phyloP scores from a whole-genome alignment of 2,113 vertebrate species.

The Shinisaurus crocodilurus region DNA sequence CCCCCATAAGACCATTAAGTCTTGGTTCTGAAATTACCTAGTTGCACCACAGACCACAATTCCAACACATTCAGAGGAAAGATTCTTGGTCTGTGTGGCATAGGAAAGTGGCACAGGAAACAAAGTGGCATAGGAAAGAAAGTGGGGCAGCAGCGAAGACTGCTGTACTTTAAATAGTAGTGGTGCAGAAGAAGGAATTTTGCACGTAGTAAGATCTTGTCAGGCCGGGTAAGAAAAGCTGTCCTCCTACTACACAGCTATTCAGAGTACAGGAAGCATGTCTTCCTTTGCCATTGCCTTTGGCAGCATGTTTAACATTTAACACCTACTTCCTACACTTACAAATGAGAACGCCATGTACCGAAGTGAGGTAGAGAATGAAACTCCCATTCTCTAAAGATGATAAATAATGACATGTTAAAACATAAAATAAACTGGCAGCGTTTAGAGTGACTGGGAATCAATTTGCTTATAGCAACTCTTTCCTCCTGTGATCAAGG shows the following conservation, averaged over 20 bases:
- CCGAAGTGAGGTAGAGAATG: conserved; percentile 9
- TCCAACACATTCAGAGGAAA: neutral
- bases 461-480: neutral
- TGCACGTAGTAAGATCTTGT: neutral
- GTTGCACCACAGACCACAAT: conserved; percentile 25
- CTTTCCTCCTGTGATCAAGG: neutral
- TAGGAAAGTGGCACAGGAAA: neutral
- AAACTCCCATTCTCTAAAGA: neutral
- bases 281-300: conserved; percentile 8
- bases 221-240: neutral
- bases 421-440: neutral
- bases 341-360: neutral
- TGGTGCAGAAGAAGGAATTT: neutral
- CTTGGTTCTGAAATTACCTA: too few species aligned
- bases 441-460: neutral
- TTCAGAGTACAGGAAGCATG: conserved; percentile 1
- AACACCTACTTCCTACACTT: neutral
- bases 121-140: neutral
- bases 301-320: neutral
- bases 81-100: neutral
- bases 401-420: neutral
- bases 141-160: neutral
- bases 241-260: neutral
- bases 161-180: neutral
- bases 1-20: too few species aligned